Conservation (phyloP, 2,113 vertebrate genomes). For the Trichechus manatus region DNA sequence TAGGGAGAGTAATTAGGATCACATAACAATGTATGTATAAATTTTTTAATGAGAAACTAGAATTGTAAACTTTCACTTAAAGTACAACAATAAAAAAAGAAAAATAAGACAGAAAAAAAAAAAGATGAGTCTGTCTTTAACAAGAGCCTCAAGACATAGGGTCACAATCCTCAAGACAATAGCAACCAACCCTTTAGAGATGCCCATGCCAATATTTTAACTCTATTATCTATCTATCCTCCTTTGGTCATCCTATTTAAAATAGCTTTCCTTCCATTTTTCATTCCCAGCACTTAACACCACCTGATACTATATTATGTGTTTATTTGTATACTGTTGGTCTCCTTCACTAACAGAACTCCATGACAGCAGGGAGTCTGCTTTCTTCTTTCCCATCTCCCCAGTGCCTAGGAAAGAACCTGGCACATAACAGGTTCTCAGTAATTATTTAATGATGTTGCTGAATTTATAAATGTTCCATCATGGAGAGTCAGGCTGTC, state of each 20-base stretch:
- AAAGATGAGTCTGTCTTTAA: neutral
- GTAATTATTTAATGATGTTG: neutral
- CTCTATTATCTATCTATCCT: neutral
- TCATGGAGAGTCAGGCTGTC: neutral
- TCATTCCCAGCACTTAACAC: neutral
- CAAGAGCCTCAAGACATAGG: neutral
- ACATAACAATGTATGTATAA: too few species aligned
- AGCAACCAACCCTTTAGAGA: neutral
- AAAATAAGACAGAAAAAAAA: too few species aligned
- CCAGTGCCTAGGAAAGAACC: neutral
- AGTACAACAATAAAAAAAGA: too few species aligned
- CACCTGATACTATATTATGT: neutral
- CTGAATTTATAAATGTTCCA: conserved; percentile 41
- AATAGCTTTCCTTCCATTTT: neutral
- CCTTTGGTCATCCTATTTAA: neutral
- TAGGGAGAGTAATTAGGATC: too few species aligned
- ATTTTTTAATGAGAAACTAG: too few species aligned
- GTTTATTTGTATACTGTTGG: neutral
- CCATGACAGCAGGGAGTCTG: neutral
- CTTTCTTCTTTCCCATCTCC: neutral
- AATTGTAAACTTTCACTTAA: too few species aligned
- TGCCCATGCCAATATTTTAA: neutral
- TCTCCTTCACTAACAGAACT: neutral
- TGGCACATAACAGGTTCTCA: neutral
- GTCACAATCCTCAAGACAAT: neutral